Conservation (phyloP, 2,888 invertebrate species). For the Cepaea hortensis region DNA sequence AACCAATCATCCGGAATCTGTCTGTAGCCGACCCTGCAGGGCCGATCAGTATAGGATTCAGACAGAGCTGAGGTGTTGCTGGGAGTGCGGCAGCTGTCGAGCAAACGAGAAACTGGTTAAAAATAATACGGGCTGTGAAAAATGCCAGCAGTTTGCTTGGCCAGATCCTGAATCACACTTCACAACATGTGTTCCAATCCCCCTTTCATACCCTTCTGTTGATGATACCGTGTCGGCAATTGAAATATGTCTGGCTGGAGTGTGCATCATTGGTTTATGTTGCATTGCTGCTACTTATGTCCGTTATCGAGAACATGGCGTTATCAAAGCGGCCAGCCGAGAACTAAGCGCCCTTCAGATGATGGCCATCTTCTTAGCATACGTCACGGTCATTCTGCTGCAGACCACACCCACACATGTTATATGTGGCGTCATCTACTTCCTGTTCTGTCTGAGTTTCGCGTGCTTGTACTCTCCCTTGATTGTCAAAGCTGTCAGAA, state of each 20-base stretch:
- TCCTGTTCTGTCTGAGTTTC: conserved; percentile 55
- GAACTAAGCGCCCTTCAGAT: conserved; percentile 66
- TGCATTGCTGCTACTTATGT: conserved; percentile 45
- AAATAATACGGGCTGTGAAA: conserved; percentile 50
- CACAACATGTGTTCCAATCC: conserved; percentile 46
- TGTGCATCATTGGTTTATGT: conserved; percentile 25
- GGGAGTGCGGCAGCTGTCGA: conserved; percentile 55
- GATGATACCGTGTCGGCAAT: conserved; percentile 37
- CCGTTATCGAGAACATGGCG: conserved; percentile 52
- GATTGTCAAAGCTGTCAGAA: conserved; percentile 55
- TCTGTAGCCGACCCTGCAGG: conserved; percentile 57
- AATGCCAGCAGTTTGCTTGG: conserved; percentile 54
- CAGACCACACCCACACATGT: conserved; percentile 54
- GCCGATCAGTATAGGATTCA: conserved; percentile 53
- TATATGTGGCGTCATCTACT: conserved; percentile 45
- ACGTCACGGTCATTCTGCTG: conserved; percentile 57
- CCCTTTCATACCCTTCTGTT: conserved; percentile 33
- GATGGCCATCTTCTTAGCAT: conserved; percentile 61
- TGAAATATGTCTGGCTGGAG: conserved; percentile 29
- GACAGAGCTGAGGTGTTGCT: conserved; percentile 55
- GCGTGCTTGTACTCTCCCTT: conserved; percentile 57
- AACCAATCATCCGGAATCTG: conserved; percentile 27
- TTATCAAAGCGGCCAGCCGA: conserved; percentile 68
- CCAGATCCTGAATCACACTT: conserved; percentile 50
- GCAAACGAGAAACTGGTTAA: conserved; percentile 52